Evolutionary conservation across 2,888 invertebrate species (phyloP).

Genomic region (Ditylenchus weischeri): DNA sequence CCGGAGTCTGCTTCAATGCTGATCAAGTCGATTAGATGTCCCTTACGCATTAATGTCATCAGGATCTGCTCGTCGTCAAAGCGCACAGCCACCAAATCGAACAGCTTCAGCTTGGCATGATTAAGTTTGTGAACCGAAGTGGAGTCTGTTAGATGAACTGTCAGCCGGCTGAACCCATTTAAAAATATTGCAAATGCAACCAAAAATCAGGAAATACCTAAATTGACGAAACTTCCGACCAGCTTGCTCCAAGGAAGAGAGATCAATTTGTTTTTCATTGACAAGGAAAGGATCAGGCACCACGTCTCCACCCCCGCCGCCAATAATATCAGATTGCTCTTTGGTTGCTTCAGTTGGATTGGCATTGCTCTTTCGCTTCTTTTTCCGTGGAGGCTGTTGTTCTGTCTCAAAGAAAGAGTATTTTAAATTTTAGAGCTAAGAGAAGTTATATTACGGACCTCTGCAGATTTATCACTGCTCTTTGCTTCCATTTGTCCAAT

Average conservation of each 20-base stretch:
- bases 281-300: slow-evolving; percentile 55
- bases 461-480: too few relatives aligned
- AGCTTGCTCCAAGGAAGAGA: slow-evolving; percentile 37
- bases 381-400: slow-evolving; percentile 41
- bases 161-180: slow-evolving; percentile 40
- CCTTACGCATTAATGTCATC: slow-evolving; percentile 50
- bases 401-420: background rate
- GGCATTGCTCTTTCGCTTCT: slow-evolving; percentile 47
- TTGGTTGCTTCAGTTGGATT: slow-evolving; percentile 12
- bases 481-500: slow-evolving; percentile 40
- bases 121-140: slow-evolving; percentile 41
- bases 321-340: background rate
- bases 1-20: slow-evolving; percentile 35
- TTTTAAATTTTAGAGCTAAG: too few relatives aligned
- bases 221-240: slow-evolving; percentile 55
- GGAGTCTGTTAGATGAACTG: slow-evolving; percentile 39
- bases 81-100: slow-evolving; percentile 53
- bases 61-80: slow-evolving; percentile 48
- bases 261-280: slow-evolving; percentile 46
- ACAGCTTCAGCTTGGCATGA: slow-evolving; percentile 39
- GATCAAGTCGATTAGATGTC: slow-evolving; percentile 52
- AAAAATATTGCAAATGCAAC: too few relatives aligned
- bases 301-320: slow-evolving; percentile 16
- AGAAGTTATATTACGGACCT: too few relatives aligned
- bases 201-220: slow-evolving; percentile 32